Evolutionary conservation across 2,888 invertebrate genomes (phyloP), one percentile per base, ranked within the genome.

Genomic region (Acanthopleura granulata): DNA sequence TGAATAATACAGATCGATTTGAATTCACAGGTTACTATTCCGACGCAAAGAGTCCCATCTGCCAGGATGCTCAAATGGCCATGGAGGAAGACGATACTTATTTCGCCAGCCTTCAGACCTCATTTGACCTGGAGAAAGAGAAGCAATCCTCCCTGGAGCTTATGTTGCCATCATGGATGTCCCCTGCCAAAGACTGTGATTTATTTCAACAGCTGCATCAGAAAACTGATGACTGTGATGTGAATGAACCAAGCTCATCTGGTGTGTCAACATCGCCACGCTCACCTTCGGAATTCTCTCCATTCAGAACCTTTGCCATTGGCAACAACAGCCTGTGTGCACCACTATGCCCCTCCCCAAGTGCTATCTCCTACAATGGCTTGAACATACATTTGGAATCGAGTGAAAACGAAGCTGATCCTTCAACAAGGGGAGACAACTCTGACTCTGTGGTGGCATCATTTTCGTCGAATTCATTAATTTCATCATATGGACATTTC

Each of bases 251-350:
- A 1, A 72, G 72, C 18, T 77, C 77, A 9, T 79, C 81, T 0
- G 75, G 75, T 12, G 76, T 76, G 15, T 78, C 78, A 14, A 78
- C 77, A 9, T 80, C 81, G 27, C 78, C 71, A 49, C 16, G 40
- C 18, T 29, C 72, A 62, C 57, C 25, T 18, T 12, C 15, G 25
- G 66, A 66, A 3, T 66, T 66, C 22, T 66, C 66, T 27, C 66
- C 66, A 9, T 27, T 66, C 25, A 15, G 16, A 16, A 66, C 25
- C 29, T 27, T 22, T 25, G 16, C 66, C 16, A 27, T 66, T 16
- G n/a, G n/a, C 22, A 49, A 18, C 4, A 16, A 71, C 25, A 27
- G 71, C 15, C 40, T 40, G 18, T 71, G 49, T 22, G 15, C 71
- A 16, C n/a, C 71, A 49, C 6, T 49, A 14, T 49, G 71, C 71